A percentile compares a stretch with the other conserved stretches of the same genome.
These are phyloP conservation scores for Clivina fossor DNA, from an alignment of 2,888 invertebrate species.

Conservation along the genomic window DNA sequence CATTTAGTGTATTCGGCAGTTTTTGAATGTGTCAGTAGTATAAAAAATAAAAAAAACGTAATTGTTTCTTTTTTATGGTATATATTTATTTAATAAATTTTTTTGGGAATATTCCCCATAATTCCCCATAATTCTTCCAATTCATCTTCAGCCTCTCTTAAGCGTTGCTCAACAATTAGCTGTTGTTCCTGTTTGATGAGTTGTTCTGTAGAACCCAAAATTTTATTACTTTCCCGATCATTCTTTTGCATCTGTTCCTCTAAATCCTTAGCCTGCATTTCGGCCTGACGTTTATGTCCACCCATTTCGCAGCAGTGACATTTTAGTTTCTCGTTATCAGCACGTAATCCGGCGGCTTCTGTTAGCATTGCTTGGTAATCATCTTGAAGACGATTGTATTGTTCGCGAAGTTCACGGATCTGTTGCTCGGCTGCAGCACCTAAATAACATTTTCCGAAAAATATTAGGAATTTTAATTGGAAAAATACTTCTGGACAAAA, in stretches of 20 bases:
- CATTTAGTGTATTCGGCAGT: no score
- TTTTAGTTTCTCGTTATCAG: slow-evolving; percentile 57
- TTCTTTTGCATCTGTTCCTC: no score
- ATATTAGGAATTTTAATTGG: no score
- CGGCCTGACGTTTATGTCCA: slow-evolving; percentile 58
- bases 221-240: slow-evolving; percentile 50
- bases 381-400: slow-evolving; percentile 65
- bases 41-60: no score
- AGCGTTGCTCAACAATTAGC: slow-evolving; percentile 56
- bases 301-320: slow-evolving; percentile 50
- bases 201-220: slow-evolving; percentile 62
- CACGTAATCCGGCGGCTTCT: slow-evolving; percentile 62
- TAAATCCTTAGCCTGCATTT: slow-evolving; percentile 62
- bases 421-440: slow-evolving; percentile 60
- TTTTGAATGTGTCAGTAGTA: no score
- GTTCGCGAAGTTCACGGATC: slow-evolving; percentile 61
- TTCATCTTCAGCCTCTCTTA: slow-evolving; percentile 62
- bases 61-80: no score
- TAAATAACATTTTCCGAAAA: no score
- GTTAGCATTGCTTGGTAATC: slow-evolving; percentile 68
- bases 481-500: no score
- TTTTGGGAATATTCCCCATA: no score
- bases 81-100: no score
- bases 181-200: slow-evolving; percentile 64
- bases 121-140: slow-evolving; percentile 59